Evolutionary conservation across 2,113 vertebrate genomes (phyloP), one percentile per base, ranked within the genome.

Genomic region (Carollia perspicillata): DNA sequence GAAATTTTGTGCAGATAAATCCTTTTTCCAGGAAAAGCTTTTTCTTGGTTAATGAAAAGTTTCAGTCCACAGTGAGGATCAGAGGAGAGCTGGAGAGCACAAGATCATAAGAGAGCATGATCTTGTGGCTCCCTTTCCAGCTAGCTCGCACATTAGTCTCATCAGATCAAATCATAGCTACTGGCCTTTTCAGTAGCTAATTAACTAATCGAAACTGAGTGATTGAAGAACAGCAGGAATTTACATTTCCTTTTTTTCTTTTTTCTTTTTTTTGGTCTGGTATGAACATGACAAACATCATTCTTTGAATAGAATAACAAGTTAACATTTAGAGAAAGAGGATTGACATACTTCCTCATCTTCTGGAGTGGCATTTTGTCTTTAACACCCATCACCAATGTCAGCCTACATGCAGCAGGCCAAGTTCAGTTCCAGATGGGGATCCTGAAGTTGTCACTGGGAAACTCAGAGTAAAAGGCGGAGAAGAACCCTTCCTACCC

Each of bases 291-390:
- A 33, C 84, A 85, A 75, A 20, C 16, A 26, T 66, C 18, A 11
- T 77, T 94, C 16, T 66, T 66, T 68, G 22, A 95, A 7, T 63
- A 89, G 86, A 93, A 94, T 8, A 93, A 4, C 35, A 93, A 83
- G 74, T 37, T 63, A 78, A 55, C 35, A 26, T 44, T 35, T 4
- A 87, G n/a, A 91, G 22, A 68, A 77, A 68, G 23, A 69, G 1
- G 17, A 42, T 4, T 55, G 40, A 13, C 3, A 55, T 93, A 47
- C 23, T 89, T 80, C 55, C 28, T 69, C 47, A 71, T 89, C 18
- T 69, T 47, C 53, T 79, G 13, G 8, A 74, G 22, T 42, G 7
- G 6, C 17, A 40, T 71, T 89, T 88, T 77, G 11, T 33, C 53
- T 72, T 88, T 84, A 53, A 53, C n/a, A 51, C 65, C 16, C 60